Evolutionary conservation across 2,113 vertebrate genomes (phyloP), one percentile per base, ranked within the genome.

Genomic region (Dromiciops gliroides): DNA sequence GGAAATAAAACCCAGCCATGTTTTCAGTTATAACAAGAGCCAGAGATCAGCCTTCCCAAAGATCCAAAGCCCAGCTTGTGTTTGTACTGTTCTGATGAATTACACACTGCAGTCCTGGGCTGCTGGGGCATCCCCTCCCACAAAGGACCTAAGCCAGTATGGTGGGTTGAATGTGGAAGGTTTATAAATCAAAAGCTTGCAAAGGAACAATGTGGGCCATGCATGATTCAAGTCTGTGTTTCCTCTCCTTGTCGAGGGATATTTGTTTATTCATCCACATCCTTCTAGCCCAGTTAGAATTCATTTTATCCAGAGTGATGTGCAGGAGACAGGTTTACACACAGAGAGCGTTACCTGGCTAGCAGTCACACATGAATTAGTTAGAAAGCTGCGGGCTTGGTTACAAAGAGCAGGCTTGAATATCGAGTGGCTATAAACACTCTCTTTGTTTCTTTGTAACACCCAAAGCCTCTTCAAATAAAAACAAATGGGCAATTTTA

Each of bases 241-340:
- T 96, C 90, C 52, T 23, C 92, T 44, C 24, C 89, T 94, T 95
- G 50, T 89, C 48, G 51, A 50, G 10, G 47, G 89, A 0, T 56
- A 92, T 89, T 94, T 92, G 47, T 94, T 93, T 95, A 91, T 50
- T 83, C 44, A 90, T 51, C 89, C 3, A 26, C 51, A 93, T 60
- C 22, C 52, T 91, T 95, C 92, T 94, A 11, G 48, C 91, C 53
- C 94, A 94, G 52, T 75, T 91, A 91, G 94, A 96, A 91, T 91
- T 94, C 48, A 91, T 94, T 96, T 95, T 95, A 37, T 50, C 93
- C 53, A 93, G 60, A 91, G 28, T 94, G 49, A 94, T 90, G 48
- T 91, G 89, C 53, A 49, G 6, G 31, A 47, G 28, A 49, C 51
- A 50, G 51, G 90, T 88, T 12, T 92, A 95, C 90, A 48, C 89